A percentile compares a stretch with the other conserved stretches of the same genome.
Conservation (phyloP, 1,140 invertebrate genomes). For the Eufriesea mexicana region DNA sequence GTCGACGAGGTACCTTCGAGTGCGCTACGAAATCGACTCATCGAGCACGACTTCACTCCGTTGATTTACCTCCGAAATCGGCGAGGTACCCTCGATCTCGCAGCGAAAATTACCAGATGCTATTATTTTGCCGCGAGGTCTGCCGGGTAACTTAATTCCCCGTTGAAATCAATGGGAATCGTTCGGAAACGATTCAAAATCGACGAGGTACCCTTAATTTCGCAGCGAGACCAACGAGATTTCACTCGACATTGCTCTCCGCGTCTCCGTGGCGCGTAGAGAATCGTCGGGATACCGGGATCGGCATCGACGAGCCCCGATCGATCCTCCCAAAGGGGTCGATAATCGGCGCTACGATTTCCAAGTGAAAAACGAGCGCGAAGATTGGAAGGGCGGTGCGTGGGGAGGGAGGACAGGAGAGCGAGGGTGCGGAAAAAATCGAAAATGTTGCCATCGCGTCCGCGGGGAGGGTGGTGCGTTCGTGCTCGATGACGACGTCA, state of each 20-base stretch:
- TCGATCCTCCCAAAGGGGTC: conserved; percentile 21
- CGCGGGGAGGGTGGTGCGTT: conserved; percentile 28
- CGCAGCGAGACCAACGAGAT: too few relatives aligned
- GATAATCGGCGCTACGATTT: conserved; percentile 63
- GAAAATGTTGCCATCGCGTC: conserved; percentile 42
- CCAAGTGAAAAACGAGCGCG: conserved; percentile 20
- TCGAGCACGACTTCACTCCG: not conserved
- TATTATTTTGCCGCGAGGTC: too few relatives aligned
- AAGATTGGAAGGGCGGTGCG: conserved; percentile 20
- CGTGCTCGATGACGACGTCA: conserved; percentile 74
- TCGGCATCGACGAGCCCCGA: not conserved
- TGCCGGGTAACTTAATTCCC: too few relatives aligned
- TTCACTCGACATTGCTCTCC: too few relatives aligned
- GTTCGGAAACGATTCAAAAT: not conserved
- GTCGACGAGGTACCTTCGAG: not conserved
- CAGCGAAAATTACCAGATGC: too few relatives aligned
- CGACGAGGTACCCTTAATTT: not conserved
- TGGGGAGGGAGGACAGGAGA: not conserved
- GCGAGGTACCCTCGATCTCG: not conserved
- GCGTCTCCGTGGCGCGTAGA: too few relatives aligned
- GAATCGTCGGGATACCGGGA: not conserved
- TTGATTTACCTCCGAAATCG: not conserved
- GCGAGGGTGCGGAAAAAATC: conserved; percentile 42
- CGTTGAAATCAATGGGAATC: not conserved
- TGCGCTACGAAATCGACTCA: too few relatives aligned